Base-by-base conservation (phyloP, 2,113 vertebrate genomes). In the Puntigrus tetrazona region DNA sequence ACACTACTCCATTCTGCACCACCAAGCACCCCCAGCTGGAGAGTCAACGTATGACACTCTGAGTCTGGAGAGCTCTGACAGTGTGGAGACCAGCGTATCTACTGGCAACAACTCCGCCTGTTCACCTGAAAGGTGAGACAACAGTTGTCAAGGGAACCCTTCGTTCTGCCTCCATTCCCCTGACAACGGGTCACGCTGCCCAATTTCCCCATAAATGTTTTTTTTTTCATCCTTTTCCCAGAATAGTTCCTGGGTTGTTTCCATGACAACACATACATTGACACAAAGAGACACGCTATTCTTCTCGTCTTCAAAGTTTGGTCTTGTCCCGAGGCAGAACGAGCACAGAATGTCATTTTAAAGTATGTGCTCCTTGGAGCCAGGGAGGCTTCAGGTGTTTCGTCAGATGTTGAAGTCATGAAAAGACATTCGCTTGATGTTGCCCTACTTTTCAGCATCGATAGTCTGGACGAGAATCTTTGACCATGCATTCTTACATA, bases 61-160 rank as follows among this genome's bases (percentile, higher is more conserved):
- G 87, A 99, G 98, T 89, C 92, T 99, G 92, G 98, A 99, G 93
- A 99, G 98, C 91, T 99, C 98, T 0, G 98, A 99, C 95, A 99
- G 98, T 92, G 74, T 98, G 94, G 98, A 99, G 86, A 99, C 98
- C 92, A 98, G 96, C 90, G 92, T 98, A 91, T 99, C 98, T 85
- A 95, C 96, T 0, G 95, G 97, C 84, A 97, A 92, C 90, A 94
- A 96, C 92, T 99, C 97, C 0, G 95, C 95, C 76, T 99, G 97
- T 91, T 98, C 97, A 0, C 98, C 98, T 0, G 97, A 99, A 95
- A 97, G 97, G 97, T 97, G 91, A 92, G 61, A 90, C 83, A n/a
- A 84, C 77, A 50, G 93, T 94, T 94, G 93, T 93, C 92, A 93
- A 93, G 92, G 93, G 91, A 93, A 94, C 92, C 91, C 84, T 90